Conservation (phyloP, 2,888 invertebrate genomes). For the Cephus nigrinus region DNA sequence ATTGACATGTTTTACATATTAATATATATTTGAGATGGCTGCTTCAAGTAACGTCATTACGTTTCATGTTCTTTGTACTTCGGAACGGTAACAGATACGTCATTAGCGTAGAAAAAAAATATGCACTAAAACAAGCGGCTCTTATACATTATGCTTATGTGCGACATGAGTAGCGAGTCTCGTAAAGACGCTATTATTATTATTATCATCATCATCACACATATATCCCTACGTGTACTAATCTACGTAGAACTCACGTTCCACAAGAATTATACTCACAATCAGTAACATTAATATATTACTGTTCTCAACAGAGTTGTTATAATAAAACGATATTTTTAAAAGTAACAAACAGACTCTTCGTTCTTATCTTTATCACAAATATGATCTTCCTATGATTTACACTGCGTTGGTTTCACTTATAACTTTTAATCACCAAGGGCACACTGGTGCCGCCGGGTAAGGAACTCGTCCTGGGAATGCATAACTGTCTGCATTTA, state of each 20-base stretch:
- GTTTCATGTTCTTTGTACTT: neutral
- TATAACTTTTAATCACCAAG: slow-evolving; percentile 64
- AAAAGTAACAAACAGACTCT: slow-evolving; percentile 14
- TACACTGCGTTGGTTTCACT: neutral
- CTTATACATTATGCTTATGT: neutral
- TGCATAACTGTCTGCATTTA: slow-evolving; percentile 72
- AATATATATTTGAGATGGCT: neutral
- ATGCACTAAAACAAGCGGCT: neutral
- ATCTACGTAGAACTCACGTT: slow-evolving; percentile 14
- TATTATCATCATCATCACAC: neutral
- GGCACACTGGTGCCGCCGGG: slow-evolving; percentile 74
- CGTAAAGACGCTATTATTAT: neutral
- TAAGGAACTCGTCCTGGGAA: slow-evolving; percentile 70
- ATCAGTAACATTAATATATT: slow-evolving; percentile 27
- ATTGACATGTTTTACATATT: neutral
- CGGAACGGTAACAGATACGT: neutral
- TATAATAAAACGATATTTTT: slow-evolving; percentile 51
- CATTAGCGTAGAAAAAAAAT: neutral
- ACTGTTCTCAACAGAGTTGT: slow-evolving; percentile 37
- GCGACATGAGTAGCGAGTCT: neutral
- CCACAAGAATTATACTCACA: slow-evolving; percentile 44
- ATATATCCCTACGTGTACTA: neutral
- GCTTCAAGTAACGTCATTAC: neutral
- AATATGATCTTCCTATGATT: neutral
- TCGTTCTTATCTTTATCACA: neutral